A percentile compares a stretch with the other conserved stretches of the same genome.
These are phyloP conservation scores for Gallinago undulata DNA, from an alignment of 2,113 vertebrate genomes.

Conservation along the genomic window DNA sequence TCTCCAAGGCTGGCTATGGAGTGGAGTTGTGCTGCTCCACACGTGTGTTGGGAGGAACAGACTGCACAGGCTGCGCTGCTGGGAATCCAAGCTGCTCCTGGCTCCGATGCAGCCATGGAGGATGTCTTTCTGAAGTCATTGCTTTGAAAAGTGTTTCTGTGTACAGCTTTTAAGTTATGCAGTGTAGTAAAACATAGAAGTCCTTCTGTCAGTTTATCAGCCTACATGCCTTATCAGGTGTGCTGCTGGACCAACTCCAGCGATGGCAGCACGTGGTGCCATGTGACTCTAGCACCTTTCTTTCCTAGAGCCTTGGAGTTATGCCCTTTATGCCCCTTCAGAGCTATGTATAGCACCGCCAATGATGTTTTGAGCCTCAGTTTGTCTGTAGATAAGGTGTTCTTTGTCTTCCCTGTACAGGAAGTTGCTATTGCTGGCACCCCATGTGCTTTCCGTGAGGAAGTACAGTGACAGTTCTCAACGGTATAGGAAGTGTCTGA, in stretches of 20 bases:
- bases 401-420: background rate
- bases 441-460: background rate
- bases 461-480: background rate
- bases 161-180: constrained; percentile 11
- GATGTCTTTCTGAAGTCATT: constrained; percentile 25
- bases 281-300: background rate
- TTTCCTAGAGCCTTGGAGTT: background rate
- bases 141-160: constrained; percentile 27
- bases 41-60: background rate
- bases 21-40: background rate
- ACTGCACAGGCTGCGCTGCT: constrained; percentile 27
- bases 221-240: background rate
- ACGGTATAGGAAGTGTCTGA: background rate
- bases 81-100: constrained; percentile 62
- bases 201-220: constrained; percentile 2
- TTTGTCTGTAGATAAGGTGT: background rate
- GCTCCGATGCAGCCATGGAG: background rate
- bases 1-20: background rate
- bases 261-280: background rate
- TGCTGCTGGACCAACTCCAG: background rate
- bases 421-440: background rate
- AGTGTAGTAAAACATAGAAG: background rate
- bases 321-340: background rate
- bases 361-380: background rate
- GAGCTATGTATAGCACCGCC: background rate